phyloP scores from a whole-genome alignment of 2,113 vertebrate genomes.

The Cheilinus undulatus region DNA sequence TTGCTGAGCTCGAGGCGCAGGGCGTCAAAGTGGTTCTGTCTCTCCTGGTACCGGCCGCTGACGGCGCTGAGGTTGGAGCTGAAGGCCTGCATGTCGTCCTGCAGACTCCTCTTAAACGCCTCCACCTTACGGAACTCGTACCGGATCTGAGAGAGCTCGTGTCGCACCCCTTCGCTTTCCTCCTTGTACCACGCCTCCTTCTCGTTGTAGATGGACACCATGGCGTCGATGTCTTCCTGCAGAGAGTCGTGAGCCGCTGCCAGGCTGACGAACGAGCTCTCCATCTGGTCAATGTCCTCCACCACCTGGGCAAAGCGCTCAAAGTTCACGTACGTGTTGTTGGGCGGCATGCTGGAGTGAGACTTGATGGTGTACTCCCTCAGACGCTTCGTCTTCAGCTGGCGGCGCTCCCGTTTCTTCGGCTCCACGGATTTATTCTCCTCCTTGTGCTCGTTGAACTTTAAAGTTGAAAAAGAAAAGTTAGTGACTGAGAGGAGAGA shows the following conservation, averaged over 20 bases:
- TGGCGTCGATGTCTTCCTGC: conserved; percentile 90
- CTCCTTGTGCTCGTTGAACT: conserved; percentile 87
- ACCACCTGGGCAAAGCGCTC: conserved; percentile 90
- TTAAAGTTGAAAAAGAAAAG: conserved; percentile 10
- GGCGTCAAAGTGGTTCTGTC: conserved; percentile 84
- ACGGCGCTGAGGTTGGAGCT: conserved; percentile 71
- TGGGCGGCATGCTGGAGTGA: conserved; percentile 95
- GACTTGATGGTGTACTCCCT: conserved; percentile 96
- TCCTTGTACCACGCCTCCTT: conserved; percentile 96
- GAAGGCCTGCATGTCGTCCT: conserved; percentile 85
- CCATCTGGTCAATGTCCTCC: conserved; percentile 86
- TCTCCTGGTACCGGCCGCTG: conserved; percentile 80
- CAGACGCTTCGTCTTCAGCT: conserved; percentile 92
- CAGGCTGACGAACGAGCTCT: conserved; percentile 77
- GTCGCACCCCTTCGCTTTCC: conserved; percentile 88
- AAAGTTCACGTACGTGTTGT: conserved; percentile 94
- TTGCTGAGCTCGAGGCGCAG: conserved; percentile 86
- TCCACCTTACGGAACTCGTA: conserved; percentile 91
- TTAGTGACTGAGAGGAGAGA: not conserved
- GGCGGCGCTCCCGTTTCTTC: conserved; percentile 80
- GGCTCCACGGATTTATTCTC: conserved; percentile 81
- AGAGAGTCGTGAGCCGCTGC: conserved; percentile 82
- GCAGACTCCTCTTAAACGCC: conserved; percentile 86
- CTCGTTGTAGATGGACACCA: conserved; percentile 92
- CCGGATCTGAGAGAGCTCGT: conserved; percentile 79